These are phyloP conservation scores for Eupleurogrammus muticus DNA, from an alignment of 2,797 vertebrate genomes.

Conservation along the genomic window DNA sequence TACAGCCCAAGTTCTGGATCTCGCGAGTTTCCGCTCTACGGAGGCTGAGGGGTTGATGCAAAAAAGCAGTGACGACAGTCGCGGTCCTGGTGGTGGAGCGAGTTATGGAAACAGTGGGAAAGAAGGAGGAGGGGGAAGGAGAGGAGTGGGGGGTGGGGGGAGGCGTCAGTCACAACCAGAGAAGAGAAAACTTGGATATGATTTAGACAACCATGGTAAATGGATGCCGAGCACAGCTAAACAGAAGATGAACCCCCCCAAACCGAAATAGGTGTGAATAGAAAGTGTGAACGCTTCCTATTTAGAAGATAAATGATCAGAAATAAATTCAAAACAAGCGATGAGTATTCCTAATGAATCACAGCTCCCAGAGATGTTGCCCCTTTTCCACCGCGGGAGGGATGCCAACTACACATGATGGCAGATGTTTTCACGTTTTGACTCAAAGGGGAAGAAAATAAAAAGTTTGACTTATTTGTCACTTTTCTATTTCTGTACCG, in stretches of 20 bases:
- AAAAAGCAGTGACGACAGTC: conserved; percentile 67
- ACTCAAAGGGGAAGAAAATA: neutral
- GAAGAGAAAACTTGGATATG: conserved; percentile 10
- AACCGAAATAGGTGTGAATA: conserved; percentile 22
- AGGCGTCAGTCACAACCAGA: conserved; percentile 19
- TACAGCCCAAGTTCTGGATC: conserved; percentile 26
- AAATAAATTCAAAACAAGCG: neutral
- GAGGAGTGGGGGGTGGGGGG: conserved; percentile 12
- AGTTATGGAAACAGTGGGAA: conserved; percentile 57
- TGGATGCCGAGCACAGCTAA: neutral
- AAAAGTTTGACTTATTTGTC: conserved; percentile 1
- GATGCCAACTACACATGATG: conserved; percentile 3
- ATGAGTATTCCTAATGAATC: conserved; percentile 11
- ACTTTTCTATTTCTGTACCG: neutral
- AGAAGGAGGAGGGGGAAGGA: conserved; percentile 12
- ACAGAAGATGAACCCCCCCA: neutral
- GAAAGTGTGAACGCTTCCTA: conserved; percentile 5
- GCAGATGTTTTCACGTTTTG: conserved; percentile 3
- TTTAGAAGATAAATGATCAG: neutral
- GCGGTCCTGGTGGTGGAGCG: conserved; percentile 49
- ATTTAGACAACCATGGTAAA: neutral
- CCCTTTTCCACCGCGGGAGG: neutral
- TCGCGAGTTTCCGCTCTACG: conserved; percentile 44
- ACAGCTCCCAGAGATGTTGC: neutral
- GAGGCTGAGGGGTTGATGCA: conserved; percentile 41